A percentile compares a stretch with the other conserved stretches of the same genome.
phyloP scores from a whole-genome alignment of 2,797 vertebrate genomes.

The Smutsia gigantea region DNA sequence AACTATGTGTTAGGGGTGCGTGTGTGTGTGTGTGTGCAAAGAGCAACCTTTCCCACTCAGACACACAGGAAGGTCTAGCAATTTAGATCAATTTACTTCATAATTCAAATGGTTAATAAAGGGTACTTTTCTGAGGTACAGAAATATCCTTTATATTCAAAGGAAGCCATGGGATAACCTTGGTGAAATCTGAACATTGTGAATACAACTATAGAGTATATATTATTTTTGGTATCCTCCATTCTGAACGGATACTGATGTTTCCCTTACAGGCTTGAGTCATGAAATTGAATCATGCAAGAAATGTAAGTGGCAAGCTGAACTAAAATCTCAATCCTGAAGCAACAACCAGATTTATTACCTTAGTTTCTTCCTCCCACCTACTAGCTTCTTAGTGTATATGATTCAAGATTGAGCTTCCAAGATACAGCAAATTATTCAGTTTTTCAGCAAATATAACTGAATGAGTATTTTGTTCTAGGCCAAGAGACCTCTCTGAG shows the following conservation, averaged over 20 bases:
- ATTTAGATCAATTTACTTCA: neutral
- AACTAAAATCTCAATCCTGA: neutral
- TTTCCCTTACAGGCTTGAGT: neutral
- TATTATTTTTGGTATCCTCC: neutral
- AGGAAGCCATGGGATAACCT: neutral
- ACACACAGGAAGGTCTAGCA: neutral
- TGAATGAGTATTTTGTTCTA: neutral
- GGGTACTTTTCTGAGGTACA: neutral
- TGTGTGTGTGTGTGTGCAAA: neutral
- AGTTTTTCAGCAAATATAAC: neutral
- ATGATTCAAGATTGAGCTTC: neutral
- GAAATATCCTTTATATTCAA: neutral
- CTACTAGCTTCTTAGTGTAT: neutral
- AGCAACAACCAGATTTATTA: neutral
- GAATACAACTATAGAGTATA: neutral
- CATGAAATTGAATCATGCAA: neutral
- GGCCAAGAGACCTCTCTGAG: neutral
- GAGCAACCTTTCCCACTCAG: neutral
- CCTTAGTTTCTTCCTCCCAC: neutral
- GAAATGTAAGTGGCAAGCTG: neutral
- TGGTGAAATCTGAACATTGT: neutral
- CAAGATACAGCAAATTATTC: neutral
- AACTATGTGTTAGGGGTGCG: neutral
- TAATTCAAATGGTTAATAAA: neutral
- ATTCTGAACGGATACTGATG: neutral